These are phyloP conservation scores for Philereme vetulata DNA, from an alignment of 2,888 invertebrate genomes.

Conservation along the genomic window DNA sequence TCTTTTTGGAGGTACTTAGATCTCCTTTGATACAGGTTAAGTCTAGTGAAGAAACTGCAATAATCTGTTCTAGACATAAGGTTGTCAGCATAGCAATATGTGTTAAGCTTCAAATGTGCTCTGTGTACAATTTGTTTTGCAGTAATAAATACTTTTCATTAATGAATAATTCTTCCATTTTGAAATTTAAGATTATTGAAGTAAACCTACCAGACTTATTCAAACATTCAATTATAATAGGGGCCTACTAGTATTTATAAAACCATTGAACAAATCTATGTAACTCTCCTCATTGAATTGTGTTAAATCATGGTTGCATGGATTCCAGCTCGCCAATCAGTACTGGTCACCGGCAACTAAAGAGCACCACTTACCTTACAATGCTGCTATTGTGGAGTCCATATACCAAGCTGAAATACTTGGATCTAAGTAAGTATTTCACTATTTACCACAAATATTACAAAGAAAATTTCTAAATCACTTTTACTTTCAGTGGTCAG, in stretches of 20 bases:
- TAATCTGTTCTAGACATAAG: too few relatives aligned
- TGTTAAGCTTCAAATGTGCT: too few relatives aligned
- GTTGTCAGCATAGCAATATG: too few relatives aligned
- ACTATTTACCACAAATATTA: slow-evolving; percentile 14
- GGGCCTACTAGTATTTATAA: slow-evolving; percentile 71
- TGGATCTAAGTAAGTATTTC: slow-evolving; percentile 88
- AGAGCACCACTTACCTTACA: slow-evolving; percentile 88
- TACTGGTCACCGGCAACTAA: slow-evolving; percentile 96
- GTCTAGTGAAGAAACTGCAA: too few relatives aligned
- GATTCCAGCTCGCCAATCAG: slow-evolving; percentile 91
- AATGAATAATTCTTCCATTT: neutral
- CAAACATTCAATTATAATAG: slow-evolving; percentile 13
- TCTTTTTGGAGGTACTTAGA: too few relatives aligned
- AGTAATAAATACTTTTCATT: too few relatives aligned
- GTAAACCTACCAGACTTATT: slow-evolving; percentile 2
- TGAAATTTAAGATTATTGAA: neutral
- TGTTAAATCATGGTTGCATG: slow-evolving; percentile 68
- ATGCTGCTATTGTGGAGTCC: slow-evolving; percentile 92
- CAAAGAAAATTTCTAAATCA: slow-evolving; percentile 26
- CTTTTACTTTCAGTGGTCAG: slow-evolving; percentile 51
- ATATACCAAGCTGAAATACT: slow-evolving; percentile 95
- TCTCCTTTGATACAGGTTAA: too few relatives aligned
- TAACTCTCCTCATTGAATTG: slow-evolving; percentile 74
- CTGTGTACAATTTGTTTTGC: too few relatives aligned
- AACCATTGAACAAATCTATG: slow-evolving; percentile 64